Evolutionary conservation across 2,888 invertebrate species (phyloP), one percentile per base, ranked within the genome.

Genomic region (Caenorhabditis wallacei): DNA sequence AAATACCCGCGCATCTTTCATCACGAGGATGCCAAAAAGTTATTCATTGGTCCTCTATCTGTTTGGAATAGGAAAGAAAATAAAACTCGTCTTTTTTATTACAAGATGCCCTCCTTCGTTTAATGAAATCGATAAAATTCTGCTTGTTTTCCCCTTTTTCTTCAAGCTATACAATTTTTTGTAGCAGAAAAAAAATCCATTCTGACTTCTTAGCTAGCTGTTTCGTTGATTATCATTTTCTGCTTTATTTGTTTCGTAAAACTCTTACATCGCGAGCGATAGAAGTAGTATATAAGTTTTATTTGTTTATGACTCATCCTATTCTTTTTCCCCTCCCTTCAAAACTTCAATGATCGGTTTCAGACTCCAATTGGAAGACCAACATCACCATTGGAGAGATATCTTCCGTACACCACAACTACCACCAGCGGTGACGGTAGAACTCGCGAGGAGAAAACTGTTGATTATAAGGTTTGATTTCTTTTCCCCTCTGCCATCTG

Each of bases 401-500:
- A 87, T 63, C 66, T 86, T 30, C 81, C 85, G 30, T 85, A 86
- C 78, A 84, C 85, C 16, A 79, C 79, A 43, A 82, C 78, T 11
- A 82, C 82, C 30, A 78, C 78, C 37, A 78, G 78, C 61, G 74
- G 57, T 35, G 87, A 86, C 76, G 84, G 85, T 24, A 82, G 82
- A 78, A 87, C 87, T 66, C 71, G 85, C 8, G 87, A 87, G 70
- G 85, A 84, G 72, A 84, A 83, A 56, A 74, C 76, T 43, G 87
- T 87, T 24, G 87, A 87, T 75, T 87, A 85, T 68, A 82, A 85
- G 74, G 82, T 86, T 26, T 43, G 43, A 66, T 24, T n/a, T n/a
- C n/a, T n/a, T n/a, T n/a, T n/a, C n/a, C n/a, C n/a, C n/a, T n/a
- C n/a, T n/a, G 53, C 22, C 37, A 40, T 64, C 11, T 35, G 68